phyloP scores from a whole-genome alignment of 92 coral and sea anemone species.

The Muricea muricata region DNA sequence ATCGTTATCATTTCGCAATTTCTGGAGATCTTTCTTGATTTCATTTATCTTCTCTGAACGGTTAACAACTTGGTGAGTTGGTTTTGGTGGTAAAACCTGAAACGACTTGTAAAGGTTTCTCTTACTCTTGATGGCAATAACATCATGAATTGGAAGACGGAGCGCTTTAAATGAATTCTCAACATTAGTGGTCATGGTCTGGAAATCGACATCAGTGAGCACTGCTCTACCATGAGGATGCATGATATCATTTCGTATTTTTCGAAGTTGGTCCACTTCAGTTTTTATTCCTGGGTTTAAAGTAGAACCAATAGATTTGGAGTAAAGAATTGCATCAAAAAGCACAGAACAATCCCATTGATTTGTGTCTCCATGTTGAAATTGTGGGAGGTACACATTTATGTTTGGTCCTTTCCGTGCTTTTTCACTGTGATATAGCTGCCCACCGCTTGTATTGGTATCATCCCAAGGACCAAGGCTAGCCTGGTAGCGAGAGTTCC shows the following conservation, averaged over 20 bases:
- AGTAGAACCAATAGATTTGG: slow-evolving; percentile 40
- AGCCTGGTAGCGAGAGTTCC: slow-evolving; percentile 49
- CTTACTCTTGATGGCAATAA: not conserved
- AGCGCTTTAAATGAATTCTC: not conserved
- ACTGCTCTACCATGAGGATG: slow-evolving; percentile 8
- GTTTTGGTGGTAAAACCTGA: slow-evolving; percentile 51
- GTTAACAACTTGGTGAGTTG: slow-evolving; percentile 44
- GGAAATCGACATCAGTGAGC: not conserved
- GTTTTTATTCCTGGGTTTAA: slow-evolving; percentile 32
- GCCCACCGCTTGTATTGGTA: slow-evolving; percentile 52
- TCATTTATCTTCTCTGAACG: slow-evolving; percentile 14
- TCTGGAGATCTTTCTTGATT: slow-evolving; percentile 11
- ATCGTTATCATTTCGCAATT: slow-evolving; percentile 14
- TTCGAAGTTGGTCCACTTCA: slow-evolving; percentile 19
- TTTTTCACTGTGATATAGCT: slow-evolving; percentile 28
- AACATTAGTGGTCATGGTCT: not conserved
- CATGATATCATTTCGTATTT: slow-evolving; percentile 18
- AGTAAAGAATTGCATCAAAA: slow-evolving; percentile 56
- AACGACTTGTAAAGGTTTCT: slow-evolving; percentile 3
- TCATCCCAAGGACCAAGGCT: slow-evolving; percentile 62
- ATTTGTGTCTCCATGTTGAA: slow-evolving; percentile 46
- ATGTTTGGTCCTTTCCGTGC: slow-evolving; percentile 11
- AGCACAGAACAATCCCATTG: slow-evolving; percentile 69
- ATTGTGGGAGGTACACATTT: slow-evolving; percentile 12
- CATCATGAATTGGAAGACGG: not conserved